Conservation (phyloP, 2,888 invertebrate genomes). For the Monochamus alternatus region DNA sequence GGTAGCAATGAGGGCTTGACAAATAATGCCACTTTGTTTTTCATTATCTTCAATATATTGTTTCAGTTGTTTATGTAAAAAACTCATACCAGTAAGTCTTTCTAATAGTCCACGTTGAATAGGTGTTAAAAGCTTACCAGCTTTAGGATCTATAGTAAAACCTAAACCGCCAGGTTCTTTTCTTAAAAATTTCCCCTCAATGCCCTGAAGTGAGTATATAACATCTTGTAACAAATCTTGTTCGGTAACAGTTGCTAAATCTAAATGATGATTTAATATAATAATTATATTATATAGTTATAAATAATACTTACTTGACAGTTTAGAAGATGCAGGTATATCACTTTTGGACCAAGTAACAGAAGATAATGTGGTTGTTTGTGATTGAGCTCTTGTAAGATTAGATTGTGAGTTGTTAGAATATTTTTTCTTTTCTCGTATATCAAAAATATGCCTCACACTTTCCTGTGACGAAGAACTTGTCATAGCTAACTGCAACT, state of each 20-base stretch:
- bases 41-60: slow-evolving; percentile 85
- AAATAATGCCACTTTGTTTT: slow-evolving; percentile 80
- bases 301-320: slow-evolving; percentile 49
- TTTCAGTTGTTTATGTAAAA: slow-evolving; percentile 83
- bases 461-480: slow-evolving; percentile 61
- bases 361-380: slow-evolving; percentile 60
- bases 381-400: slow-evolving; percentile 48
- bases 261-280: slow-evolving; percentile 33
- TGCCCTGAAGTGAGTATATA: slow-evolving; percentile 85
- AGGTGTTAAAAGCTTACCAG: slow-evolving; percentile 72
- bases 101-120: slow-evolving; percentile 77
- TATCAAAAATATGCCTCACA: slow-evolving; percentile 59
- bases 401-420: slow-evolving; percentile 44
- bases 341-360: slow-evolving; percentile 62
- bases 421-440: slow-evolving; percentile 50
- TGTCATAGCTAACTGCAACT: slow-evolving; percentile 56
- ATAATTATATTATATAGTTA: too few relatives aligned
- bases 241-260: slow-evolving; percentile 49
- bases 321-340: slow-evolving; percentile 58
- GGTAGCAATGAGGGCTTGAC: slow-evolving; percentile 89
- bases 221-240: slow-evolving; percentile 71
- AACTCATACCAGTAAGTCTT: slow-evolving; percentile 89
- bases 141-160: slow-evolving; percentile 76
- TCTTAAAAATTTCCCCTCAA: slow-evolving; percentile 84
- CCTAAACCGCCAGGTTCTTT: slow-evolving; percentile 77